Percentiles rank a stretch among this genome's conserved stretches.
These are phyloP conservation scores for Slavum lentiscoides DNA, from an alignment of 2,888 invertebrate genomes.

Conservation along the genomic window DNA sequence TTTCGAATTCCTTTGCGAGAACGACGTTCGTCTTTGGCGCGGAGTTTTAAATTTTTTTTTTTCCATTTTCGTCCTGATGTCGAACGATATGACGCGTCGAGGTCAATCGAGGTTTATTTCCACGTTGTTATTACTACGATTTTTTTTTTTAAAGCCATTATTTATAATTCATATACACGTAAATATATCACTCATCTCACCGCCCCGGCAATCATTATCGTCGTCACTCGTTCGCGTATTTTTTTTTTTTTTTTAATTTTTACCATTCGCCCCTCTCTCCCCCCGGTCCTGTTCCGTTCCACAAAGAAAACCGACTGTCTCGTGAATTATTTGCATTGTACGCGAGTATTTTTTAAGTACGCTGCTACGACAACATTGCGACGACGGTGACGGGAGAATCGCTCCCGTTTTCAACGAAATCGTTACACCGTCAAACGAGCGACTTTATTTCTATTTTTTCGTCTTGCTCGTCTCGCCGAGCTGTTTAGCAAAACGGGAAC, in stretches of 20 bases:
- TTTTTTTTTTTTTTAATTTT: not conserved
- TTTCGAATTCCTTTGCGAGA: no score
- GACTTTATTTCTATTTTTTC: not conserved
- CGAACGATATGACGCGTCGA: not conserved
- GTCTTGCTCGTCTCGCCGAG: not conserved
- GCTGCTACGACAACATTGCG: not conserved
- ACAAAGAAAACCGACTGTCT: not conserved
- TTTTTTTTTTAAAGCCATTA: slow-evolving; percentile 6
- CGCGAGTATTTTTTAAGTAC: not conserved
- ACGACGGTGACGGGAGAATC: not conserved
- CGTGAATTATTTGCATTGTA: slow-evolving; percentile 35
- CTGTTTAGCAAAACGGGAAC: slow-evolving; percentile 9
- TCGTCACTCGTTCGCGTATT: slow-evolving; percentile 23
- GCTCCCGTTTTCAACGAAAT: not conserved
- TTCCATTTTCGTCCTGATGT: not conserved
- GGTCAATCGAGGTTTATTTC: slow-evolving; percentile 27
- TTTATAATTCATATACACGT: not conserved
- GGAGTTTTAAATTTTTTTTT: not conserved
- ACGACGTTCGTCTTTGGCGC: no score
- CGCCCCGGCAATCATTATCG: slow-evolving; percentile 14
- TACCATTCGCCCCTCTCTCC: not conserved
- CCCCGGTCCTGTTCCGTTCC: not conserved
- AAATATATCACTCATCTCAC: not conserved
- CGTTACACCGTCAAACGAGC: slow-evolving; percentile 33
- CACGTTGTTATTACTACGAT: not conserved